These are phyloP conservation scores for Drosophila athabasca DNA, from an alignment of 1,140 invertebrate genomes.

Conservation along the genomic window DNA sequence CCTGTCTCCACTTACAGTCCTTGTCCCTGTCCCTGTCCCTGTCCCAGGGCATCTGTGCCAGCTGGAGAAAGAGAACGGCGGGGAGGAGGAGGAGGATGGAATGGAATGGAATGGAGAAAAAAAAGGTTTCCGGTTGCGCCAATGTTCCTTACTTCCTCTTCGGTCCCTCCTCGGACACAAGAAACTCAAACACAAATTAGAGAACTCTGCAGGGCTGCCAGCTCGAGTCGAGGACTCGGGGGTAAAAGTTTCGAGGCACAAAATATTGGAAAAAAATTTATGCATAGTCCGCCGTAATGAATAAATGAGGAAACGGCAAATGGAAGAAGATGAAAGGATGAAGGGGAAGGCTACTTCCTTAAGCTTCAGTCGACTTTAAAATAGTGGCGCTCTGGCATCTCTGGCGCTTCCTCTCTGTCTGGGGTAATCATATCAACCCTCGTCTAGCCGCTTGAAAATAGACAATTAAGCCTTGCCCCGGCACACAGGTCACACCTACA, in stretches of 20 bases:
- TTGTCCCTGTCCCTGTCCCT: slow-evolving; percentile 37
- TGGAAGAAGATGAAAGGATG: slow-evolving; percentile 1
- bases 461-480: slow-evolving; percentile 51
- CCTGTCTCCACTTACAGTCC: slow-evolving; percentile 56
- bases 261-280: slow-evolving; percentile 57
- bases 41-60: slow-evolving; percentile 3
- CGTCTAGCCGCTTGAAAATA: slow-evolving; percentile 53
- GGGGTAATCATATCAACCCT: slow-evolving; percentile 45
- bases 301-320: slow-evolving; percentile 38
- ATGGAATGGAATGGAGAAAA: slow-evolving; percentile 12
- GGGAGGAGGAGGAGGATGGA: neutral
- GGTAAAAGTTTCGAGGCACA: slow-evolving; percentile 55
- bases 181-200: slow-evolving; percentile 78
- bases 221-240: slow-evolving; percentile 23
- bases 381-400: neutral
- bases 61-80: slow-evolving; percentile 14
- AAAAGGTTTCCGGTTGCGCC: slow-evolving; percentile 79
- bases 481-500: slow-evolving; percentile 39
- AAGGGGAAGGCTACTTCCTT: neutral
- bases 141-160: slow-evolving; percentile 64
- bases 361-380: slow-evolving; percentile 31
- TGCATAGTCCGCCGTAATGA: slow-evolving; percentile 57
- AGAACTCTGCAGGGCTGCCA: slow-evolving; percentile 52
- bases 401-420: neutral
- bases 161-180: slow-evolving; percentile 44